Evolutionary conservation across 1,140 invertebrate species (phyloP), one percentile per base, ranked within the genome.

Genomic region (Coptotermes formosanus): DNA sequence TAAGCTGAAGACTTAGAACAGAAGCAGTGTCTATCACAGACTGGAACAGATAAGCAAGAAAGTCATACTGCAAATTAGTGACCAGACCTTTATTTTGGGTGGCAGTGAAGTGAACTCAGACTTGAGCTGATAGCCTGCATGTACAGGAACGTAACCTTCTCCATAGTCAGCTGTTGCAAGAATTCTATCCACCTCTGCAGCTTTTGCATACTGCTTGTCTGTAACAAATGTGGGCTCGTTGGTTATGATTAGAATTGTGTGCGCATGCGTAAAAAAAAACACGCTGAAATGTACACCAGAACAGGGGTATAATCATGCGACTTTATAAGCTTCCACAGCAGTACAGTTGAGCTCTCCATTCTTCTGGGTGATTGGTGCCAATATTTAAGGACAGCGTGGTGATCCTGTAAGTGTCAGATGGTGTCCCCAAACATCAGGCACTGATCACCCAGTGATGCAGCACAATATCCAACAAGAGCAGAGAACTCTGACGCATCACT

Each of bases 111-210:
- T 25, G 64, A 75, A 93, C 88, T 88, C 87, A 82, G 84, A 91
- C 92, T 92, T 25, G 64, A 75, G 92, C 88, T 88, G 88, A 82
- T 84, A 90, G 59, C 86, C 91, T 89, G 90, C 83, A 85, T 92
- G 90, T 19, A 90, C 91, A 16, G 92, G 91, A 45, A 91, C 89
- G 89, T 91, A 93, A 88, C 94, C 93, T 82, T 94, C 92, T 3
- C 93, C 94, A 88, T 93, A 94, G 89, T 95, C 93, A 14, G 94
- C 92, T 82, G 88, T 88, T 14, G 90, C 88, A 23, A 96, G 90
- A 84, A 92, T 88, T 21, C 89, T 87, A 86, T 96, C 93, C 9
- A 96, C 89, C 86, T 94, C 92, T 12, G 90, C 88, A 2, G 93
- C 44, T 84, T 90, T 89, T 8, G 89, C 89, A 87, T 92, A 91